Conservation (phyloP, 2,888 invertebrate species). For the Eilema griseolum region DNA sequence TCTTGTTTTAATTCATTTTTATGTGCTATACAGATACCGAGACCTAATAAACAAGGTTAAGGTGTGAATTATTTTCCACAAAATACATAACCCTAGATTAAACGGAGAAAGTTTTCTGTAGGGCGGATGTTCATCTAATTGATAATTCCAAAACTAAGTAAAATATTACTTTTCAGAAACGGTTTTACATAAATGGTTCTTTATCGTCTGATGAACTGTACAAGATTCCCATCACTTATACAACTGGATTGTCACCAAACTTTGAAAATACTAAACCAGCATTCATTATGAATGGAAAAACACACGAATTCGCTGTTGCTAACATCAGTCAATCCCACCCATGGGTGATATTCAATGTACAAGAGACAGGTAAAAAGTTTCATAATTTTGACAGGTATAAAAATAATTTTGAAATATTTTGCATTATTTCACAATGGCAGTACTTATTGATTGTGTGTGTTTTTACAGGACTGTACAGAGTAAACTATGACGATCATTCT, state of each 20-base stretch:
- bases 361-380: slow-evolving; percentile 85
- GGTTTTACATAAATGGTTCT: slow-evolving; percentile 70
- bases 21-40: background rate
- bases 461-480: slow-evolving; percentile 88
- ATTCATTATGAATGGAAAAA: slow-evolving; percentile 69
- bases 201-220: slow-evolving; percentile 71
- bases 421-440: background rate
- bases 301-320: slow-evolving; percentile 56
- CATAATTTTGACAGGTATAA: background rate
- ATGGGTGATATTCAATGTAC: slow-evolving; percentile 88
- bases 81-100: no score
- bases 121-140: background rate
- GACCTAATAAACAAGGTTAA: background rate
- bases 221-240: slow-evolving; percentile 79
- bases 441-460: background rate
- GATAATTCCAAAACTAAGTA: background rate
- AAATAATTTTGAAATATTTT: background rate
- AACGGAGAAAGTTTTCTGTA: background rate
- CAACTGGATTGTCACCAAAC: slow-evolving; percentile 62
- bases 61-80: no score
- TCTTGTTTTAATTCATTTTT: background rate
- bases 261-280: slow-evolving; percentile 72
- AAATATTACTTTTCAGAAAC: slow-evolving; percentile 65
- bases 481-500: slow-evolving; percentile 87
- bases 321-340: slow-evolving; percentile 61